A percentile compares a stretch with the other conserved stretches of the same genome.
Conservation (phyloP, 2,113 vertebrate genomes). For the Sarotherodon lohbergeri region DNA sequence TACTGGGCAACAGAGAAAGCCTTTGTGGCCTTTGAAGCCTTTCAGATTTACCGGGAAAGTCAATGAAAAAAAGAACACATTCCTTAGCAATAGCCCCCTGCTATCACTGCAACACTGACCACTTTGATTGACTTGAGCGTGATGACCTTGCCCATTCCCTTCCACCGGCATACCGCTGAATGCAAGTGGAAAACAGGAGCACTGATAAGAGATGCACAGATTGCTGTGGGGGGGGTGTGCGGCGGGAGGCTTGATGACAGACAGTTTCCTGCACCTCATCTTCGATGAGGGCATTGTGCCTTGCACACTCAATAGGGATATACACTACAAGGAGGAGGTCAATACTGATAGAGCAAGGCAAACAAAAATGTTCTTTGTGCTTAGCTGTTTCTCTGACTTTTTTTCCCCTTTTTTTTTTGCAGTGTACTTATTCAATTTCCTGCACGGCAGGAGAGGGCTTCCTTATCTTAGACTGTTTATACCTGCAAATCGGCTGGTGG, state of each 20-base stretch:
- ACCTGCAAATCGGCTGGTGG: conserved; percentile 67
- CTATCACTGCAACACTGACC: conserved; percentile 56
- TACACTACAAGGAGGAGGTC: conserved; percentile 51
- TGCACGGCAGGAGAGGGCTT: conserved; percentile 56
- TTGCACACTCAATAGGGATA: conserved; percentile 35
- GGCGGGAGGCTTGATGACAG: conserved; percentile 38
- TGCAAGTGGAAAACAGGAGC: conserved; percentile 49
- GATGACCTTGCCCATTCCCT: conserved; percentile 66
- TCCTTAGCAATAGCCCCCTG: conserved; percentile 37
- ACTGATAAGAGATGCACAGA: conserved; percentile 64
- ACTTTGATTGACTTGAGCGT: conserved; percentile 60
- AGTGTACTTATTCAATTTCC: conserved; percentile 70
- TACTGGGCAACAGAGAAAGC: neutral
- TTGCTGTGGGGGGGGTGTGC: conserved; percentile 14
- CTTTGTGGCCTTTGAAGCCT: neutral
- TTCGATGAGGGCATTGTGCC: conserved; percentile 48
- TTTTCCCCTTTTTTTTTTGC: conserved; percentile 30
- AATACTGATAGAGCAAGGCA: conserved; percentile 56
- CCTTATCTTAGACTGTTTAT: conserved; percentile 72
- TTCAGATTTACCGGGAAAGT: conserved; percentile 6
- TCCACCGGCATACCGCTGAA: conserved; percentile 54
- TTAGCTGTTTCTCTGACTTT: conserved; percentile 40
- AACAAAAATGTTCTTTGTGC: conserved; percentile 73
- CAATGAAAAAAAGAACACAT: conserved; percentile 25
- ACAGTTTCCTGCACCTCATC: conserved; percentile 63